These are phyloP conservation scores for zebrafish (Danio rerio) DNA, from an alignment of 2,113 vertebrate genomes.

Conservation along the genomic window GRCz12tu NC_133182.1:40317501-40318000, in stretches of 20 bases:
- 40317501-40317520: too few species aligned
- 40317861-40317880: constrained; percentile 36
- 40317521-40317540: too few species aligned
- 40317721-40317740: background rate
- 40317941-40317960: constrained; percentile 21
- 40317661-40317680: too few species aligned
- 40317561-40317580: too few species aligned
- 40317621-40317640: too few species aligned
- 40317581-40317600: too few species aligned
- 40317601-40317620: too few species aligned
- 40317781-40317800: background rate
- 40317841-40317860: constrained; percentile 28
- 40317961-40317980: constrained; percentile 31
- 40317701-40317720: too few species aligned
- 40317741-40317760: background rate
- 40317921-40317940: constrained; percentile 30
- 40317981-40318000: constrained; percentile 37
- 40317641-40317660: too few species aligned
- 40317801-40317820: constrained; percentile 9
- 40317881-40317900: constrained; percentile 23
- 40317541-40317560: too few species aligned
- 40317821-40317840: background rate
- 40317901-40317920: constrained; percentile 30
- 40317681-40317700: too few species aligned
- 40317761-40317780: background rate